Evolutionary conservation across 2,113 vertebrate genomes (phyloP), one percentile per base, ranked within the genome.

Genomic region (Physeter macrocephalus): DNA sequence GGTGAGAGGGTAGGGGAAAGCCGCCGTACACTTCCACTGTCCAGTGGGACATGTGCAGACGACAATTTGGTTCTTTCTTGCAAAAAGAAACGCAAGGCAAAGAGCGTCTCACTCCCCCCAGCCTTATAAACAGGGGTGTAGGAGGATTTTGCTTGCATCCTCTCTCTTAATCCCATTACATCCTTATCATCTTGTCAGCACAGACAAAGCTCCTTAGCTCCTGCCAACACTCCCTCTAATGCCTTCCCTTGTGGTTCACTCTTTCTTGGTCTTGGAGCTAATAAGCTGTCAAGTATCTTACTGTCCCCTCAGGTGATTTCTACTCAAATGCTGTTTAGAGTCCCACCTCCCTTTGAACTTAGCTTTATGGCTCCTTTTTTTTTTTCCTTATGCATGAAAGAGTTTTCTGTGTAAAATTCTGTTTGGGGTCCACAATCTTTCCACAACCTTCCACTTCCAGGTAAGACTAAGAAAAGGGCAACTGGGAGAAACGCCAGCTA

Each of bases 321-420:
- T 69, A 61, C 52, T 69, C 25, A 72, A 86, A 81, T 43, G 21
- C n/a, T 71, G 5, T 34, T 83, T 31, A 13, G n/a, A 71, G 64
- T 91, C n/a, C 41, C 46, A 71, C 8, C 52, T 62, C 49, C 11
- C 74, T 80, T 78, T 93, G 34, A 77, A 17, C 6, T 69, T 87
- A 80, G 34, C n/a, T 86, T 85, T 54, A 52, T 11, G 49, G 18
- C 6, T 78, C 6, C 15, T 29, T 43, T 17, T 72, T 54, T 77
- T 13, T 6, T 1, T n/a, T n/a, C 15, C 8, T 89, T 87, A 57
- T 3, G 25, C 15, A 52, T n/a, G 11, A 93, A 43, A 74, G 77
- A 83, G 9, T 27, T 90, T 93, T 74, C 34, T 69, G 1, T 61
- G 31, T 39, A 64, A 92, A 96, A 81, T 62, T 93, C 64, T 80